Evolutionary conservation across 2,797 vertebrate genomes (phyloP).

Genomic region (Crenichthys baileyi): DNA sequence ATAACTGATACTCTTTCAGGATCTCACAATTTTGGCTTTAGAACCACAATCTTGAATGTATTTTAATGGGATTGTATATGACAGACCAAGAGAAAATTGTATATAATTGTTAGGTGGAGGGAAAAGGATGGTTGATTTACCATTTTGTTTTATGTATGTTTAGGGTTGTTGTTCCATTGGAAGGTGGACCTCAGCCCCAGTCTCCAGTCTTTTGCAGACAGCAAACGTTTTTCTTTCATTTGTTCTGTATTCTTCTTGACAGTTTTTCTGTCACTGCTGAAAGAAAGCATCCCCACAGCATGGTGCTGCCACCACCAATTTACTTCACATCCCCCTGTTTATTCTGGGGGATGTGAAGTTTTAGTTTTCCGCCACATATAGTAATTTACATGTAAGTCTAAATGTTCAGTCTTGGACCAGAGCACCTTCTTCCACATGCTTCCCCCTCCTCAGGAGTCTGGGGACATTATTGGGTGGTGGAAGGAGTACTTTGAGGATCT

Average conservation of each 20-base stretch:
- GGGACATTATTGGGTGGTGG: too few relatives aligned
- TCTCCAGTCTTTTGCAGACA: neutral
- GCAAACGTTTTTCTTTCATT: neutral
- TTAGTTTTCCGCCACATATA: too few relatives aligned
- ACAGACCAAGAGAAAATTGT: neutral
- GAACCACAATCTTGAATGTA: neutral
- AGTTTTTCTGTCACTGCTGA: neutral
- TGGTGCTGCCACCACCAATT: neutral
- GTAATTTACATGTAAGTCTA: too few relatives aligned
- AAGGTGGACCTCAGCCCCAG: neutral
- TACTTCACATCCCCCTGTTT: too few relatives aligned
- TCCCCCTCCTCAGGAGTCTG: too few relatives aligned
- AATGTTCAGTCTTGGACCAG: too few relatives aligned
- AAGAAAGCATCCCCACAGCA: neutral
- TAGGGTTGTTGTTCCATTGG: neutral
- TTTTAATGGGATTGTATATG: neutral
- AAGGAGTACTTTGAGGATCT: too few relatives aligned
- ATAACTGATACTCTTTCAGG: neutral
- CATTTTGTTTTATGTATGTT: too few relatives aligned
- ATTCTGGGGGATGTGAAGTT: neutral
- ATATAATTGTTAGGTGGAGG: neutral
- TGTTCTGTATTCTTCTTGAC: neutral
- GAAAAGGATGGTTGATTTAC: neutral
- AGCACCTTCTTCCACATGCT: too few relatives aligned
- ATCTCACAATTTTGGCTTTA: neutral